phyloP scores from a whole-genome alignment of 2,888 invertebrate genomes.

The Syritta pipiens region DNA sequence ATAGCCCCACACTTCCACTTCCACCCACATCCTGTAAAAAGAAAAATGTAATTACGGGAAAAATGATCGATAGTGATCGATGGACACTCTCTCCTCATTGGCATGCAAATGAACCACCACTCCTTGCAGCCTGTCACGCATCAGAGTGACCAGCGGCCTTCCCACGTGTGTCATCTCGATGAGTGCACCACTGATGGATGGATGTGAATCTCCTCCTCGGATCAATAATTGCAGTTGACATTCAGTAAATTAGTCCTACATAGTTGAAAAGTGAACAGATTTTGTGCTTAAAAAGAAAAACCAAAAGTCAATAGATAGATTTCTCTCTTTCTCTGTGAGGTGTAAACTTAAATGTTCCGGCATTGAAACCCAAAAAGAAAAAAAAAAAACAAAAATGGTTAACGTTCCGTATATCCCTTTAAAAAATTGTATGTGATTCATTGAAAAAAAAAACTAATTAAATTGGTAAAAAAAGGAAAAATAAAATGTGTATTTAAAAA shows the following conservation, averaged over 20 bases:
- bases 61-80: conserved; percentile 46
- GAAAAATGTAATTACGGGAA: too few relatives aligned
- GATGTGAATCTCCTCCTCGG: conserved; percentile 42
- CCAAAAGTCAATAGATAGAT: too few relatives aligned
- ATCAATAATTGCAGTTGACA: conserved; percentile 63
- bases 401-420: conserved; percentile 60
- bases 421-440: conserved; percentile 64
- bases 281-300: too few relatives aligned
- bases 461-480: conserved; percentile 10
- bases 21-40: too few relatives aligned
- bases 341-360: too few relatives aligned
- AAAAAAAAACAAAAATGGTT: conserved; percentile 39
- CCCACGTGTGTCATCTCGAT: conserved; percentile 9
- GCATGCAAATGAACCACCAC: conserved; percentile 52
- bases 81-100: conserved; percentile 39
- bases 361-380: conserved; percentile 14
- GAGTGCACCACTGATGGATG: conserved; percentile 25
- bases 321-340: too few relatives aligned
- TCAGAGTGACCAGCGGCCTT: background rate
- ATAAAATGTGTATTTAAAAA: conserved; percentile 34
- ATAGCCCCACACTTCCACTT: too few relatives aligned
- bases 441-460: conserved; percentile 29
- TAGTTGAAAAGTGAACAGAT: conserved; percentile 31
- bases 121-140: conserved; percentile 26
- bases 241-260: conserved; percentile 53